Conservation (phyloP, 1,140 invertebrate genomes). For the Diabrotica virgifera region DNA sequence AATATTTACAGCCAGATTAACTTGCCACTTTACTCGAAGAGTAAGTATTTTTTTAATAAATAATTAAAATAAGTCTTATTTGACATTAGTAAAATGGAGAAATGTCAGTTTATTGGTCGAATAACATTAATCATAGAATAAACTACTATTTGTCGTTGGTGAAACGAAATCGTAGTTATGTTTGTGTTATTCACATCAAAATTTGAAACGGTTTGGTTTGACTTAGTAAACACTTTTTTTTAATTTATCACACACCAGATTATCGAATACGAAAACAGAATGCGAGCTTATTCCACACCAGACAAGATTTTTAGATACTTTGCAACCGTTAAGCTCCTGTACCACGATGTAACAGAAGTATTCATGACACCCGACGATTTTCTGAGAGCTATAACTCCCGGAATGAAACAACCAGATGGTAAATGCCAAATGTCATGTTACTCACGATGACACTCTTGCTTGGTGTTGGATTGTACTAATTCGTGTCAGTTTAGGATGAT, state of each 20-base stretch:
- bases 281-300: slow-evolving; percentile 92
- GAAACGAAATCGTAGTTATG: too few relatives aligned
- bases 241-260: slow-evolving; percentile 62
- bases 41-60: too few relatives aligned
- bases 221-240: background rate
- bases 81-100: too few relatives aligned
- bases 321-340: slow-evolving; percentile 89
- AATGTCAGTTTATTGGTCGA: too few relatives aligned
- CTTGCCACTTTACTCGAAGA: too few relatives aligned
- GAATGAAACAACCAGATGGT: slow-evolving; percentile 96
- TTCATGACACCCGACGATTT: slow-evolving; percentile 99
- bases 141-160: too few relatives aligned
- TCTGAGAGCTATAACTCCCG: slow-evolving; percentile 91
- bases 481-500: background rate
- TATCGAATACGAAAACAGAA: slow-evolving; percentile 97
- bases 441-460: slow-evolving; percentile 9
- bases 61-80: too few relatives aligned
- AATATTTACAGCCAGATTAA: too few relatives aligned
- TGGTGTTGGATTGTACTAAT: slow-evolving; percentile 22
- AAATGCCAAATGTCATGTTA: slow-evolving; percentile 45
- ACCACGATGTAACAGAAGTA: slow-evolving; percentile 72
- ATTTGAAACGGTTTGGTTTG: too few relatives aligned
- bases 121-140: too few relatives aligned
- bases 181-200: too few relatives aligned
- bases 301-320: slow-evolving; percentile 99